Evolutionary conservation across 2,797 vertebrate species (phyloP), one percentile per base, ranked within the genome.

Genomic region (Amblyraja radiata): DNA sequence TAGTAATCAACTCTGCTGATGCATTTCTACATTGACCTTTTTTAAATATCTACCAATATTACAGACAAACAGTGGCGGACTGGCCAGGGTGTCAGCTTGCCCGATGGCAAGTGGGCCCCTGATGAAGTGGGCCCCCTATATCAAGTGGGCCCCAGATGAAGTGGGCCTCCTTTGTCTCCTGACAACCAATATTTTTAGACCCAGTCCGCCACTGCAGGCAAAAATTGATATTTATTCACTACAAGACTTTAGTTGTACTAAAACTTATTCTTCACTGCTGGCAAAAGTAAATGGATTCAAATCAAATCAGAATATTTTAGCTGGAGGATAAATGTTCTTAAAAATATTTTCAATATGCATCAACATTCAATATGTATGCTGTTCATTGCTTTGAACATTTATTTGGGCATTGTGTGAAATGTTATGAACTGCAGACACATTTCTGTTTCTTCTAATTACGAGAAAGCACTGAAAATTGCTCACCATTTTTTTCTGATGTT

Each of bases 401-500:
- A 61, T 63, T 84, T 63, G 81, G 10, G n/a, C 1, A 14, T 65
- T 6, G 1, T 2, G 14, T 32, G 32, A 88, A 58, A 6, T 28
- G 46, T 13, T 65, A 36, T 36, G 61, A 61, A 9, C 61, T 68
- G 13, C 7, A 58, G 54, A 88, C 65, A 21, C 83, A 63, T n/a
- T 86, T 2, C 81, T 58, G 46, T 63, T 61, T 61, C 58, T 84
- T 65, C 61, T 32, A 32, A 63, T n/a, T n/a, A 68, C 0, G 0
- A 18, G 7, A 68, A 88, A 86, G 74, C 21, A 65, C 13, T 16
- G 11, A 93, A 78, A 58, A 18, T 81, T 94, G 94, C 96, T 95
- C 96, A 99, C 98, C 98, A 0, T 96, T 98, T 97, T 99, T 99
- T 95, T 99, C 98, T 0, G 99, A 98, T 0, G 99, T 99, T 95